Evolutionary conservation across 2,113 vertebrate genomes (phyloP), one percentile per base, ranked within the genome.

Genomic region (Coptodon rendalli): DNA sequence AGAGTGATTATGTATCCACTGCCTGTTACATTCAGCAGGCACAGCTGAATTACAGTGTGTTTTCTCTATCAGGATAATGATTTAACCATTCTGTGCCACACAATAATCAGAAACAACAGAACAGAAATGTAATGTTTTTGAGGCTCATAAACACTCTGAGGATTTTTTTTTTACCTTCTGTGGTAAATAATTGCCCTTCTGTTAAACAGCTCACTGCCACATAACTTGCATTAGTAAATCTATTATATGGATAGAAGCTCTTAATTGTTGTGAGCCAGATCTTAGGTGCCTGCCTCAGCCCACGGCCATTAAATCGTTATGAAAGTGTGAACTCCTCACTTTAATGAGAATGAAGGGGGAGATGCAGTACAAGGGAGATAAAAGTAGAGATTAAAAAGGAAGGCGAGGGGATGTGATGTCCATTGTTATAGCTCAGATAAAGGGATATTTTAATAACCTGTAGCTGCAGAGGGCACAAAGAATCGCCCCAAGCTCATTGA

Each of bases 371-470:
- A 73, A 66, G 43, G 56, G 36, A 89, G 87, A 80, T 80, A 34
- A 81, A 71, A 68, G 53, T 29, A 45, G 50, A 66, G 59, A 48
- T 31, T 50, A 86, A 80, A 48, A 68, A 80, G 66, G 66, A 80
- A 59, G 87, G 66, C 3, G 53, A 82, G 63, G 53, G 6, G 13
- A 68, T 29, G 71, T 24, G 83, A 82, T 82, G 86, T 56, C 80
- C 48, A 59, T 90, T 93, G 93, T 92, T 93, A 81, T 16, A 24
- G 78, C 84, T 80, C 61, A 40, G 79, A 81, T 78, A 88, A 84
- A 27, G 10, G 83, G 85, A 76, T 91, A 79, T 91, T 93, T 93
- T 90, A 78, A 93, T 91, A 87, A 92, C 90, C 91, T 87, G 84
- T 79, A 52, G 80, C 86, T 66, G 86, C 78, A 81, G 38, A 8